These are phyloP conservation scores for Diorhabda sublineata DNA, from an alignment of 1,140 invertebrate species.

Conservation along the genomic window DNA sequence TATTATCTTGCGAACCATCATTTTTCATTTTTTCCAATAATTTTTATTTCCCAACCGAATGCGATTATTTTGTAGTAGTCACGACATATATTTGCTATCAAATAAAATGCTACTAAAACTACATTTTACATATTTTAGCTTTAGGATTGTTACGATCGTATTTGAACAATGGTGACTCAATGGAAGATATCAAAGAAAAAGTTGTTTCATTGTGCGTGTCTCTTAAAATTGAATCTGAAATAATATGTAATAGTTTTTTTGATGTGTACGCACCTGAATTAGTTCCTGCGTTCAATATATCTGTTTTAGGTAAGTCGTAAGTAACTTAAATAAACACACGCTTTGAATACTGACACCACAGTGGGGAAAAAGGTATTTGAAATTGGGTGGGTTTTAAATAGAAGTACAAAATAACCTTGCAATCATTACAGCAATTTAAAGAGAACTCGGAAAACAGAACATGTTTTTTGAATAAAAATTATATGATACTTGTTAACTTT, in stretches of 20 bases:
- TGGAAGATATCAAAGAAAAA: constrained; percentile 35
- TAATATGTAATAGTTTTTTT: constrained; percentile 40
- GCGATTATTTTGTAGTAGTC: neutral
- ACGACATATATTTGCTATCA: neutral
- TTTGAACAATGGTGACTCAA: constrained; percentile 28
- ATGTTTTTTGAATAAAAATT: too few relatives aligned
- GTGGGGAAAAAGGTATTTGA: too few relatives aligned
- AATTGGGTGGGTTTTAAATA: too few relatives aligned
- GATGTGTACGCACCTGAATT: constrained; percentile 41
- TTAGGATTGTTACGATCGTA: constrained; percentile 33
- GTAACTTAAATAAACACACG: neutral
- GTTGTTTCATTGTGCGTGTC: constrained; percentile 39
- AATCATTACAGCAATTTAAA: too few relatives aligned
- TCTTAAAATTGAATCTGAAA: constrained; percentile 38
- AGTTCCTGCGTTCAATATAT: constrained; percentile 34
- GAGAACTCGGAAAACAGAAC: too few relatives aligned
- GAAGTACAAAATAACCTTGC: too few relatives aligned
- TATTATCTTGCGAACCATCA: neutral
- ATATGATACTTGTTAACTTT: too few relatives aligned
- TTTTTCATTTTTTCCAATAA: neutral
- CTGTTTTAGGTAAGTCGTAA: constrained; percentile 33
- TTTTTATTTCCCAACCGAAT: neutral
- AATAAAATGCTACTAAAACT: neutral
- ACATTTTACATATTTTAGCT: constrained; percentile 30
- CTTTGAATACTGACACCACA: too few relatives aligned